Conservation (phyloP, 1,140 invertebrate genomes). For the Pteromalus puparum region DNA sequence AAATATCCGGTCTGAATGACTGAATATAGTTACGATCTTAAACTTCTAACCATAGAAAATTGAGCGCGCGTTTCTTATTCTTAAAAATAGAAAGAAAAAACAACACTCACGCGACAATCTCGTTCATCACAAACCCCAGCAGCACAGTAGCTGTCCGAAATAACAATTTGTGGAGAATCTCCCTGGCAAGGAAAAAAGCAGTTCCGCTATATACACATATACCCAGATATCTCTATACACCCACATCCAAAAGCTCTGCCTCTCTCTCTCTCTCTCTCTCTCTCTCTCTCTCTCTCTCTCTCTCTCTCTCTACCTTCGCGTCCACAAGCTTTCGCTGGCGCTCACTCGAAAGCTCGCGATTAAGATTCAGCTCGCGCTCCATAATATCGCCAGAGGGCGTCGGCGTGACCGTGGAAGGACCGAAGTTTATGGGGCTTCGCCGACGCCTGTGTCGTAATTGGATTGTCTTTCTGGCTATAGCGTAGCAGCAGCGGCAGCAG, state of each 20-base stretch:
- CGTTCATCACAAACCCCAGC: background rate
- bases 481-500: no score
- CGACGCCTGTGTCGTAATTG: conserved; percentile 30
- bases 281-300: no score
- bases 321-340: background rate
- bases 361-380: conserved; percentile 10
- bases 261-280: no score
- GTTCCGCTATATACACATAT: background rate
- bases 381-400: conserved; percentile 9
- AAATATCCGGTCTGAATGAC: no score
- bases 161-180: background rate
- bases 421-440: conserved; percentile 44
- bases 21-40: no score
- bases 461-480: conserved; percentile 31
- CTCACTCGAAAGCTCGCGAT: background rate
- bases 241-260: no score
- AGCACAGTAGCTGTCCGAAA: background rate
- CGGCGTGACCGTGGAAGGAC: conserved; percentile 24
- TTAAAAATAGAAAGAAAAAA: no score
- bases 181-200: background rate
- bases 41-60: no score
- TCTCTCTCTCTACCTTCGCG: no score
- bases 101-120: no score
- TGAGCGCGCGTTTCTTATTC: no score
- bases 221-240: background rate